Base-by-base conservation (phyloP, 1,140 invertebrate genomes). In the Euwallacea fornicatus region DNA sequence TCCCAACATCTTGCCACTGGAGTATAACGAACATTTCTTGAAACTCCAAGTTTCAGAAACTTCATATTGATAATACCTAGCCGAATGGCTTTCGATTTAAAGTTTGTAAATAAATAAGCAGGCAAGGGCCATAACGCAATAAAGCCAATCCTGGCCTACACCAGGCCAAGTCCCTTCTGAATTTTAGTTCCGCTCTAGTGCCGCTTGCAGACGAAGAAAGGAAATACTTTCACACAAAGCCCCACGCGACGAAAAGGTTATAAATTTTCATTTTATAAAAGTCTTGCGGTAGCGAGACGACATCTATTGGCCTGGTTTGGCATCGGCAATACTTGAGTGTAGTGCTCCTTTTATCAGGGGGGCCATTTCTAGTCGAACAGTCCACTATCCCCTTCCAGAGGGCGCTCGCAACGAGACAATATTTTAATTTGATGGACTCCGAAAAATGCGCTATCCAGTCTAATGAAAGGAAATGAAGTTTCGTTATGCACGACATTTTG, bases 41-140 rank as follows among this genome's bases (percentile, higher is more conserved):
- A 33, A 33, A 33, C 21, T 33, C 21, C n/a, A 58, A 58, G n/a
- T 58, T 58, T 9, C 13, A 13, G 55, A 58, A 58, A 58, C n/a
- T 13, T 58, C 21, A 13, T 33, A 58, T 58, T 33, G 55, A 33
- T 33, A 58, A 33, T 58, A 21, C 55, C 10, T 33, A 58, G 21
- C n/a, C 55, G 55, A 61, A 61, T 61, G 16, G 42, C 21, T 61
- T 61, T 42, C 42, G 33, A 61, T 44, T 61, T 61, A 42, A 61
- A 61, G 33, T 43, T 61, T n/a, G 55, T 44, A 61, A 44, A 44
- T 61, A 61, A 61, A 61, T 61, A 61, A 61, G 43, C 16, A 61
- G 59, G 21, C 42, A 11, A 44, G 16, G 42, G 9, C 43, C 33
- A 61, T 43, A 61, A 61, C 16, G 42, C 59, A 10, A 61, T 61